Evolutionary conservation across 2,113 vertebrate species (phyloP), one percentile per base, ranked within the genome.

Genomic region (Pomatorhinus ruficollis): DNA sequence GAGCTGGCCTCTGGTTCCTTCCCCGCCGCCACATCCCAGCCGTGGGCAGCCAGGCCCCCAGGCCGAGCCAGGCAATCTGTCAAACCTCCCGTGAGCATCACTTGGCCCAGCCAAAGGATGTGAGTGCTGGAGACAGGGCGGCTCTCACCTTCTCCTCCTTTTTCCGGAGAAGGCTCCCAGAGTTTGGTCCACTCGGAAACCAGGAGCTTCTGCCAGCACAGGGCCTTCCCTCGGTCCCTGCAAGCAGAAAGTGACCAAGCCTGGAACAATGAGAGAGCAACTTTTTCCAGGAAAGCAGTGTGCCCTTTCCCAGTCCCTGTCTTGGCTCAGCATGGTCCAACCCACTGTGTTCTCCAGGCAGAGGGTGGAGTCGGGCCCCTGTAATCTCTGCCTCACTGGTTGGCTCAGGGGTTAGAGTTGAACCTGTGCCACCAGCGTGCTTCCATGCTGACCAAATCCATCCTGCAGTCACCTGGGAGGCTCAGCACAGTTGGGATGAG

Each of bases 141-240:
- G 76, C 68, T 95, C 76, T 91, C 81, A 79, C 75, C 92, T 87
- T 63, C 89, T 96, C 68, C 90, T 94, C 91, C 92, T 90, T 84
- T 89, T 96, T 94, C 93, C 79, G 74, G 88, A 94, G 80, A 93
- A 93, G 70, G 89, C 70, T 69, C 87, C 89, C 25, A 0, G 49
- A 44, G 39, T 44, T 95, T 27, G 40, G 52, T n/a, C 25, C 91
- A 56, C 77, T 90, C 17, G 50, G 95, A 96, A 97, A 50, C 14
- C 10, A 4, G 72, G 42, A 61, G 30, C 1, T 65, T 94, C 83
- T 81, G 75, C 82, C 24, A 10, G 52, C 83, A 33, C 11, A 0
- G 49, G 60, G 53, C 89, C 85, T 84, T 72, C 91, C 86, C 87
- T 69, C 6, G 3, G 27, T 31, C 72, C 61, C 39, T 42, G 79